Conservation (phyloP, 2,797 vertebrate species). For the Echiichthys vipera region DNA sequence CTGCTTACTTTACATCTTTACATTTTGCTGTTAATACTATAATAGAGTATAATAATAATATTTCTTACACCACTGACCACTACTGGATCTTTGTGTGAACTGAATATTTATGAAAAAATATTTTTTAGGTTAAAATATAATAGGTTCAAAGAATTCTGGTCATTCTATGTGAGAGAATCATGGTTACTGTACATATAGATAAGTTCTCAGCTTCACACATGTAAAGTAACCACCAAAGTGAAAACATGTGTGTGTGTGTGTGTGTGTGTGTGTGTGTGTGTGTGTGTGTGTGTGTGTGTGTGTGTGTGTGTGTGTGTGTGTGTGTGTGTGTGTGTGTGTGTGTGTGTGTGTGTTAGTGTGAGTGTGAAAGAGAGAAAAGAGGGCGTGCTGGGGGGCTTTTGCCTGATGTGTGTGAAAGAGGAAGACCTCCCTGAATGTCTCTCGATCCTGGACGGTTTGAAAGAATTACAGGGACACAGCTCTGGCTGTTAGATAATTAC, state of each 20-base stretch:
- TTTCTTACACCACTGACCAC: background rate
- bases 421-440: constrained; percentile 70
- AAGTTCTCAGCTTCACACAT: constrained; percentile 38
- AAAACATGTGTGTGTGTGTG: constrained; percentile 33
- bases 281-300: too few relatives aligned
- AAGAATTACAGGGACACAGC: constrained; percentile 71
- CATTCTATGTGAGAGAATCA: background rate
- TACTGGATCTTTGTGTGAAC: background rate
- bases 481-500: constrained; percentile 73
- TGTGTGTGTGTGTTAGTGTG: background rate
- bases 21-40: background rate
- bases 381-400: background rate
- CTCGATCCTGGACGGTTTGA: constrained; percentile 48
- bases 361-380: constrained; percentile 9
- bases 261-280: background rate
- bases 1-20: background rate
- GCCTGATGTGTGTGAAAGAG: constrained; percentile 52
- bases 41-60: background rate
- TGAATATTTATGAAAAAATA: background rate
- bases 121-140: background rate
- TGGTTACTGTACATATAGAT: constrained; percentile 11
- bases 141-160: background rate
- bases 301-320: constrained; percentile 1
- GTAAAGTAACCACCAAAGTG: constrained; percentile 35
- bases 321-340: too few relatives aligned